These are phyloP conservation scores for Athalia cordata DNA, from an alignment of 2,888 invertebrate genomes.

Conservation along the genomic window DNA sequence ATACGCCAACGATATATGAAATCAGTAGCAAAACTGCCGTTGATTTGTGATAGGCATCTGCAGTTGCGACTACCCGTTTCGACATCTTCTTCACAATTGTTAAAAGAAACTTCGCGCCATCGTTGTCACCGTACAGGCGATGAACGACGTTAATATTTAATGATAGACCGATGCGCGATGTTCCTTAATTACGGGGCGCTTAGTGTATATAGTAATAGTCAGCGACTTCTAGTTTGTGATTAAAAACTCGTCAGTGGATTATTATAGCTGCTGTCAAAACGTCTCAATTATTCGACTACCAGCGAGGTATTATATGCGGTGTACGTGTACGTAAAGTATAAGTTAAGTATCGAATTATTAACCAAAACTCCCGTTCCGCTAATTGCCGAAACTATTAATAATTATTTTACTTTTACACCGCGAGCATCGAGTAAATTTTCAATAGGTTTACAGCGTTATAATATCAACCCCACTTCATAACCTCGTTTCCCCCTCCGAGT, in stretches of 20 bases:
- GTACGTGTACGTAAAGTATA: background rate
- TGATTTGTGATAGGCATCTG: constrained; percentile 16
- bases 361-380: too few species aligned
- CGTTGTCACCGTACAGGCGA: background rate
- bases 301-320: background rate
- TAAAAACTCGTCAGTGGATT: constrained; percentile 34
- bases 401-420: too few species aligned
- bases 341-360: background rate
- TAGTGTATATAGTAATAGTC: background rate
- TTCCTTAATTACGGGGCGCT: constrained; percentile 11
- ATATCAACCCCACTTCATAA: too few species aligned
- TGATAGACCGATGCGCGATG: constrained; percentile 22
- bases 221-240: constrained; percentile 13
- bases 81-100: background rate
- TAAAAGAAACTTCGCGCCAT: background rate
- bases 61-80: background rate
- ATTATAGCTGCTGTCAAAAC: constrained; percentile 26
- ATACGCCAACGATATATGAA: background rate
- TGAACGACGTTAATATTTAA: background rate
- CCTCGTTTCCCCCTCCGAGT: too few species aligned
- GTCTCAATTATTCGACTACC: constrained; percentile 31
- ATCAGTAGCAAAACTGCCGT: constrained; percentile 7
- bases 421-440: too few species aligned
- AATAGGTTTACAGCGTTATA: too few species aligned
- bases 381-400: too few species aligned